Evolutionary conservation across 2,797 vertebrate species (phyloP), one percentile per base, ranked within the genome.

Genomic region (Eulemur albifrons): DNA sequence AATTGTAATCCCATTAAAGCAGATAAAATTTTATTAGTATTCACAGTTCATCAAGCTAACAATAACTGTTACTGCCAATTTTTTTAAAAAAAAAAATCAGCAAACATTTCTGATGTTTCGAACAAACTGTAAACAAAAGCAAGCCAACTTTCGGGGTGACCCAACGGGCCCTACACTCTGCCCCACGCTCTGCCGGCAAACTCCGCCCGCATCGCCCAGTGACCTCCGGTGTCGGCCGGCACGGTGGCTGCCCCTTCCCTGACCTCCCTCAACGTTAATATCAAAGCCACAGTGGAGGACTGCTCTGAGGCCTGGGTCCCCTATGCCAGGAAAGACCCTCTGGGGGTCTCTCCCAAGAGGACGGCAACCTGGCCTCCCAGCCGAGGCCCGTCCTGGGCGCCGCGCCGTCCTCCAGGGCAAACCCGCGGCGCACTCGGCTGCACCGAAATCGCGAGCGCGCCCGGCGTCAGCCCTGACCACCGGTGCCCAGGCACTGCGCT

Each of bases 1-100:
- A 98, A 98, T 98, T 98, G 98, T 98, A 98, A 98, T 98, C 98
- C 98, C 98, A 98, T 98, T 98, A 98, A 98, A 98, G 97, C 98
- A 98, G 97, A 98, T 98, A 98, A 97, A 98, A 98, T 98, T 98
- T 98, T 98, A 98, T 98, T 98, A 98, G 98, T 96, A 98, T 98
- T 98, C 98, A 98, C 98, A 98, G 98, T 98, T 98, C 98, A 98
- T 98, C 98, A 98, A 98, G 98, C 97, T 98, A 97, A 97, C 97
- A 98, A 98, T 97, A 97, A 98, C 97, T 90, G 95, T 96, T 97
- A 97, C 98, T 95, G 97, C 96, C 93, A 97, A 97, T 96, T 98
- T 95, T 93, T 69, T 84, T 32, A 7, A 0, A 9, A 43, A 43
- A 43, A 38, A 77, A 96, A 96, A 96, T 82, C 83, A 25, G 48